phyloP scores from a whole-genome alignment of 2,113 vertebrate species.

The Conger conger region DNA sequence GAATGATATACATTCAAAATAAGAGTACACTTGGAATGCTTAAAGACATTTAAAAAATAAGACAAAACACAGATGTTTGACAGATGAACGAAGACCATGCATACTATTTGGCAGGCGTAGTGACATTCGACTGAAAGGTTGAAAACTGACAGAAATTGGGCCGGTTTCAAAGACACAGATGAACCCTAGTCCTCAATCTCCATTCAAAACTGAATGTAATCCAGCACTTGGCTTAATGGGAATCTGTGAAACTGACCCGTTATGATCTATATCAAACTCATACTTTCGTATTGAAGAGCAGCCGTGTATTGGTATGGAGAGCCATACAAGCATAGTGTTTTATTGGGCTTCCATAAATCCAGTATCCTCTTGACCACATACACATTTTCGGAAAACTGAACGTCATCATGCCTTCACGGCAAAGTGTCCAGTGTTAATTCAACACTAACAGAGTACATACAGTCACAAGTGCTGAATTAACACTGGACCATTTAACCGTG shows the following conservation, averaged over 20 bases:
- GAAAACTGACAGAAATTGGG: too few species aligned
- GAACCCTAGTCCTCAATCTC: too few species aligned
- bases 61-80: not conserved
- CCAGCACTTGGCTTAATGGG: too few species aligned
- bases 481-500: too few species aligned
- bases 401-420: not conserved
- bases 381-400: not conserved
- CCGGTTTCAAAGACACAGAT: too few species aligned
- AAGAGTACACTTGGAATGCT: constrained; percentile 21
- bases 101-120: not conserved
- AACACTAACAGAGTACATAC: too few species aligned
- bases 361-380: not conserved
- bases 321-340: not conserved
- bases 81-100: not conserved
- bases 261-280: not conserved
- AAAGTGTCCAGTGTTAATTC: too few species aligned
- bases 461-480: too few species aligned
- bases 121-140: not conserved
- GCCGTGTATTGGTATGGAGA: not conserved
- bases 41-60: not conserved
- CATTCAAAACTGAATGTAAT: too few species aligned
- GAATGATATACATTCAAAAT: not conserved
- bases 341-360: not conserved
- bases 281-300: constrained; percentile 1
- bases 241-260: too few species aligned